Conservation (phyloP, 2,888 invertebrate genomes). For the Entomobrya proxima region DNA sequence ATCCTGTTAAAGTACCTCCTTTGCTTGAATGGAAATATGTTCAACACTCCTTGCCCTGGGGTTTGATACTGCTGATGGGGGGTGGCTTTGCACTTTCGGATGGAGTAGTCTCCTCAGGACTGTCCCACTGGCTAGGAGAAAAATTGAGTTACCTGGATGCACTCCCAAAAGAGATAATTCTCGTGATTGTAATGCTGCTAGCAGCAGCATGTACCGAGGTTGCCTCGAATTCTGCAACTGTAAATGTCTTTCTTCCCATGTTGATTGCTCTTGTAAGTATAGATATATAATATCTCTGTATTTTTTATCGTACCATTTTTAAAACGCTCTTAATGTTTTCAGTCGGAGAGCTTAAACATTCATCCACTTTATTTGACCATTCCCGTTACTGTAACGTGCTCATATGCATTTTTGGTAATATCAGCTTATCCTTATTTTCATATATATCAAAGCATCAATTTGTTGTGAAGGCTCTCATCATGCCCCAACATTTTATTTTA, state of each 20-base stretch:
- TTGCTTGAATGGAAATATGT: constrained; percentile 69
- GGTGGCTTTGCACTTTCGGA: constrained; percentile 91
- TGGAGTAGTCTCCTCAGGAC: constrained; percentile 87
- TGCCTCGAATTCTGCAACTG: constrained; percentile 93
- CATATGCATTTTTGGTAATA: constrained; percentile 85
- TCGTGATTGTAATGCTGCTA: constrained; percentile 86
- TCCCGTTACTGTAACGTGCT: constrained; percentile 91
- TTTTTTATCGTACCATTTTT: neutral
- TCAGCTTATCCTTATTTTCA: constrained; percentile 2
- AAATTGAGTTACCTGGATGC: constrained; percentile 83
- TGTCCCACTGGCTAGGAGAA: constrained; percentile 86
- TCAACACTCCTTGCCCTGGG: constrained; percentile 67
- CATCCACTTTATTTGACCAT: constrained; percentile 94
- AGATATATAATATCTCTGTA: neutral
- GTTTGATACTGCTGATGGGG: constrained; percentile 65
- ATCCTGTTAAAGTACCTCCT: constrained; percentile 34
- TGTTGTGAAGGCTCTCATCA: neutral
- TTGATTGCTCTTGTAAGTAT: constrained; percentile 85
- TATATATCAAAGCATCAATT: neutral
- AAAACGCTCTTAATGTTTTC: constrained; percentile 71
- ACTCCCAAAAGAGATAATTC: constrained; percentile 82
- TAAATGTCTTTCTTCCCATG: constrained; percentile 91
- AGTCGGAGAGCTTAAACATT: constrained; percentile 85
- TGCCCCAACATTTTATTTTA: neutral
- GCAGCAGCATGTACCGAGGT: constrained; percentile 84